These are phyloP conservation scores for Dasypolia templi DNA, from an alignment of 2,888 invertebrate genomes.

Conservation along the genomic window DNA sequence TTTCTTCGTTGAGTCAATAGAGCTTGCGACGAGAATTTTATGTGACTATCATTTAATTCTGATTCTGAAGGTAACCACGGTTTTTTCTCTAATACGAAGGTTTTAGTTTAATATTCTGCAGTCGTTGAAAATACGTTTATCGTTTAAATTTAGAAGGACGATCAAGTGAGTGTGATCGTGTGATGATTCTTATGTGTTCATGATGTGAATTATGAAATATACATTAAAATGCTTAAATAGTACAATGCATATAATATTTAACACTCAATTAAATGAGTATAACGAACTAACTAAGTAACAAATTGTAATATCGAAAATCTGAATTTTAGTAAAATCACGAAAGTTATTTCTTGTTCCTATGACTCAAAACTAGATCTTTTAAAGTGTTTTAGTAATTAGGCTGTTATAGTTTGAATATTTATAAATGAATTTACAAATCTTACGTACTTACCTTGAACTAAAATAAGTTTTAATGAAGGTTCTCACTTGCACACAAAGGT, in stretches of 20 bases:
- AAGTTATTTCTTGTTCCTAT: background rate
- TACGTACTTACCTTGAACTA: background rate
- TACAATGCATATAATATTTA: no score
- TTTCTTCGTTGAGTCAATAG: constrained; percentile 32
- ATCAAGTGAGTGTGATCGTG: no score
- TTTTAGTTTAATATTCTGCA: background rate
- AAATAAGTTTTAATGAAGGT: background rate
- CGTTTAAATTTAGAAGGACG: background rate
- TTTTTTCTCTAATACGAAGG: constrained; percentile 6
- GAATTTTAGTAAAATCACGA: no score
- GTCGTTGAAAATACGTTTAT: background rate
- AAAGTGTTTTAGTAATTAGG: background rate
- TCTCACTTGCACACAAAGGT: background rate
- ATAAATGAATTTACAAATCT: background rate
- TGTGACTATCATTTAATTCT: constrained; percentile 15
- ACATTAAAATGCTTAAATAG: background rate
- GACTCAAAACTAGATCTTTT: no score
- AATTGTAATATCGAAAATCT: background rate
- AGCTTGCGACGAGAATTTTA: constrained; percentile 10
- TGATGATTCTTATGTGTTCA: no score
- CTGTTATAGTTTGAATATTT: background rate
- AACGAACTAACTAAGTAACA: background rate
- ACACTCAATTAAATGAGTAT: no score
- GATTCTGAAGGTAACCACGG: background rate
- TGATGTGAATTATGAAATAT: no score